Base-by-base conservation (phyloP, 2,888 invertebrate species). In the Loripinus fragilis region DNA sequence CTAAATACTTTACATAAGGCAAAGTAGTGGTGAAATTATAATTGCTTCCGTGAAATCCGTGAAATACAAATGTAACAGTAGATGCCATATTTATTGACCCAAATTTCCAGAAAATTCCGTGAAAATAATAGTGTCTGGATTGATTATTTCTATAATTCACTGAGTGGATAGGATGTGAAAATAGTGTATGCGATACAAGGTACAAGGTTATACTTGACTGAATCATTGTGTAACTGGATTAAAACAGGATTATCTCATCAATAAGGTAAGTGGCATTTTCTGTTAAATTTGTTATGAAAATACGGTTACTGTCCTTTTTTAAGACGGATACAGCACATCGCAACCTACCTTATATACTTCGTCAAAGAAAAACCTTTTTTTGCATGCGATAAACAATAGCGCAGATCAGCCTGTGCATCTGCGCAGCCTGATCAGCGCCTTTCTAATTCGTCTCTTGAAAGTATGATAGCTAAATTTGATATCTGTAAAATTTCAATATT, bases 121-220 rank as follows among this genome's bases (percentile, higher is more conserved):
- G 25, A n/a, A 52, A 45, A 52, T 52, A 52, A 52, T 52, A 52
- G 52, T 25, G 52, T 52, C 52, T 52, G 52, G 28, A 52, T 52
- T n/a, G 52, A 52, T 52, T 52, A 8, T 20, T 28, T 23, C 52
- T 12, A 23, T 23, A 52, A 20, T 10, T 25, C 28, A n/a, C n/a
- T n/a, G 23, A 38, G 52, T 25, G 25, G 25, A 52, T 25, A 52
- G 12, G 28, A 52, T 52, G n/a, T 52, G 28, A 52, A 52, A 52
- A 25, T 52, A 52, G 2, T 52, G 52, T 52, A 28, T 25, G 25
- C 28, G 25, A 28, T 52, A 3, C n/a, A 7, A 23, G 52, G 25
- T 52, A 20, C 23, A 8, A 5, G 5, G 25, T 52, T 28, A 8
- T 10, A 25, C 25, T 28, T n/a, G 25, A 25, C 25, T 10, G 52